phyloP scores from a whole-genome alignment of 2,113 vertebrate species.

The Gallinago undulata region DNA sequence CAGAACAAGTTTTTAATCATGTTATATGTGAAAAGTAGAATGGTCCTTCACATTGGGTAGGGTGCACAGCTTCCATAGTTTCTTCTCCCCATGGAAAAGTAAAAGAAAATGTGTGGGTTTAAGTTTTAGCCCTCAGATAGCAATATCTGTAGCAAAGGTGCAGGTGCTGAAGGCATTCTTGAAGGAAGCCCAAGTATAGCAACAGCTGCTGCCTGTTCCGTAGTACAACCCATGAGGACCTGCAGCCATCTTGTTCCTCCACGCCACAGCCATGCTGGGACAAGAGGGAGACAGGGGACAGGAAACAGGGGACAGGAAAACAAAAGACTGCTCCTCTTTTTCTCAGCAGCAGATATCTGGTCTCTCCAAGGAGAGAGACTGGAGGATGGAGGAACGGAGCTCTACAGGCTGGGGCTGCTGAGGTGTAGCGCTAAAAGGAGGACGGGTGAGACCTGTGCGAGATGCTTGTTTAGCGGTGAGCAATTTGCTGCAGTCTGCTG shows the following conservation, averaged over 20 bases:
- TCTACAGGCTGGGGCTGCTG: neutral
- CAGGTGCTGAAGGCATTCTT: neutral
- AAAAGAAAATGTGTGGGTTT: neutral
- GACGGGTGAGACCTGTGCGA: rapidly evolving
- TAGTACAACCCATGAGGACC: rapidly evolving
- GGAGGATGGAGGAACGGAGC: neutral
- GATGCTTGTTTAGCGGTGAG: rapidly evolving
- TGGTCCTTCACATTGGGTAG: neutral
- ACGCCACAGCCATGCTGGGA: neutral
- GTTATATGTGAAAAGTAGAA: neutral
- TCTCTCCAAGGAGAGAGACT: neutral
- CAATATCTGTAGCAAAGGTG: neutral
- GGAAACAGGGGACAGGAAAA: neutral
- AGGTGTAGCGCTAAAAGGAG: neutral
- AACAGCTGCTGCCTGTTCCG: neutral
- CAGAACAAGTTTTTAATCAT: neutral
- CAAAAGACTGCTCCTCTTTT: neutral
- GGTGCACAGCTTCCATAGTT: neutral
- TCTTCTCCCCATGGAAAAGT: neutral
- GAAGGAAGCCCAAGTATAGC: neutral
- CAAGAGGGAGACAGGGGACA: neutral
- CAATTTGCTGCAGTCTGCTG: neutral
- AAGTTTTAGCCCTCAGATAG: neutral
- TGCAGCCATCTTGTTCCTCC: neutral
- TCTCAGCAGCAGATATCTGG: neutral